phyloP scores from a whole-genome alignment of 2,888 invertebrate genomes.

The Lumbricus terrestris region DNA sequence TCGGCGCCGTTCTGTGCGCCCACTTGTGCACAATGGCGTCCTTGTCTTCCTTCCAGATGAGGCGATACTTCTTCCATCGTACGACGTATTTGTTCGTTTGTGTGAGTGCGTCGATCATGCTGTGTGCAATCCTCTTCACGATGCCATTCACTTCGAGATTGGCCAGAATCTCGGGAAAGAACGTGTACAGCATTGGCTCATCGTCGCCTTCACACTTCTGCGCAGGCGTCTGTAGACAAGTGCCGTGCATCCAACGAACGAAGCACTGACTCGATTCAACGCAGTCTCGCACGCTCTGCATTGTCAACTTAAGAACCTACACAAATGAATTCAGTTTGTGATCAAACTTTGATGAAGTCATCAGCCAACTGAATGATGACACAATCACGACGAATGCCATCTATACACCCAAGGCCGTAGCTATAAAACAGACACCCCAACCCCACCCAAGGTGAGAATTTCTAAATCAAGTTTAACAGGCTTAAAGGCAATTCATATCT shows the following conservation, averaged over 20 bases:
- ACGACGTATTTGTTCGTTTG: constrained; percentile 69
- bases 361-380: neutral
- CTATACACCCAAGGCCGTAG: too few relatives aligned
- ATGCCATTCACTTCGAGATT: constrained; percentile 63
- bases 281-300: constrained; percentile 75
- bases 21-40: constrained; percentile 41
- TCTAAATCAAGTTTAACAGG: too few relatives aligned
- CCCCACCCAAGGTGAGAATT: too few relatives aligned
- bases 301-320: constrained; percentile 64
- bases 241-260: constrained; percentile 81
- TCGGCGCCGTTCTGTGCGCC: constrained; percentile 21
- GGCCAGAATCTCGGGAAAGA: constrained; percentile 75
- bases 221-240: constrained; percentile 73
- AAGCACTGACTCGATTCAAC: constrained; percentile 71
- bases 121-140: constrained; percentile 69
- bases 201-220: constrained; percentile 66
- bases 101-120: constrained; percentile 68
- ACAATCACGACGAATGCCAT: neutral
- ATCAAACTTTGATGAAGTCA: neutral
- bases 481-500: too few relatives aligned
- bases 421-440: too few relatives aligned
- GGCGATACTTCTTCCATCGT: constrained; percentile 60
- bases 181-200: constrained; percentile 71
- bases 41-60: constrained; percentile 59
- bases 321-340: too few relatives aligned